Percentiles rank a stretch among this genome's conserved stretches.
Conservation (phyloP, 1,140 invertebrate species). For the Drosophila paulistorum region DNA sequence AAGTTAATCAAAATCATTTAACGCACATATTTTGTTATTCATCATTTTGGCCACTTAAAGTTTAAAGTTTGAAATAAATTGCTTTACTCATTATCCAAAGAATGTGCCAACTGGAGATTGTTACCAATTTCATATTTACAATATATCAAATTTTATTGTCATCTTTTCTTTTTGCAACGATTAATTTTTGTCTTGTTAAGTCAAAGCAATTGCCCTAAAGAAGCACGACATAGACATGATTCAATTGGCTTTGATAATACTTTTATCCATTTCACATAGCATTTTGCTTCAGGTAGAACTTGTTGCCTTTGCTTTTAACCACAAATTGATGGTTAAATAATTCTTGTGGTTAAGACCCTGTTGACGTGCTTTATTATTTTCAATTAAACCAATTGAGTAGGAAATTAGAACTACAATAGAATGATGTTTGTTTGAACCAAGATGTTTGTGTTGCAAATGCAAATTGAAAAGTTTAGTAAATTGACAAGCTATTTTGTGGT, state of each 20-base stretch:
- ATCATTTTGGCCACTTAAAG: too few relatives aligned
- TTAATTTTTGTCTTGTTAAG: too few relatives aligned
- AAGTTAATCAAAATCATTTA: too few relatives aligned
- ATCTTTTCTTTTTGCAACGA: too few relatives aligned
- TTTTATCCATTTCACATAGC: neutral
- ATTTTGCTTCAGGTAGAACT: constrained; percentile 1
- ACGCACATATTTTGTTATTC: too few relatives aligned
- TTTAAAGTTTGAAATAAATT: too few relatives aligned
- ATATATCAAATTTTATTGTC: too few relatives aligned
- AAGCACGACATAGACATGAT: constrained; percentile 13
- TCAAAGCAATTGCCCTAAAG: constrained; percentile 12
- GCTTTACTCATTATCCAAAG: too few relatives aligned
- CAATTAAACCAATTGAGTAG: constrained; percentile 3
- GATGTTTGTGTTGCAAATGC: neutral
- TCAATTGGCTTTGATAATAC: constrained; percentile 19
- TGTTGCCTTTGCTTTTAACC: constrained; percentile 44
- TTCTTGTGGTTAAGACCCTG: constrained; percentile 46
- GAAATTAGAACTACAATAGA: constrained; percentile 5
- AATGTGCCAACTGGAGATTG: too few relatives aligned
- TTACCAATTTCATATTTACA: too few relatives aligned
- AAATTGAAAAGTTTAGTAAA: constrained; percentile 7
- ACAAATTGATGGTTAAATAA: constrained; percentile 40
- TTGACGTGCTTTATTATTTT: constrained; percentile 38
- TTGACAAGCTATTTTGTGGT: constrained; percentile 7
- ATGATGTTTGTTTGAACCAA: neutral